Conservation (phyloP, 2,888 invertebrate genomes). For the Dasysyrphus tricinctus region DNA sequence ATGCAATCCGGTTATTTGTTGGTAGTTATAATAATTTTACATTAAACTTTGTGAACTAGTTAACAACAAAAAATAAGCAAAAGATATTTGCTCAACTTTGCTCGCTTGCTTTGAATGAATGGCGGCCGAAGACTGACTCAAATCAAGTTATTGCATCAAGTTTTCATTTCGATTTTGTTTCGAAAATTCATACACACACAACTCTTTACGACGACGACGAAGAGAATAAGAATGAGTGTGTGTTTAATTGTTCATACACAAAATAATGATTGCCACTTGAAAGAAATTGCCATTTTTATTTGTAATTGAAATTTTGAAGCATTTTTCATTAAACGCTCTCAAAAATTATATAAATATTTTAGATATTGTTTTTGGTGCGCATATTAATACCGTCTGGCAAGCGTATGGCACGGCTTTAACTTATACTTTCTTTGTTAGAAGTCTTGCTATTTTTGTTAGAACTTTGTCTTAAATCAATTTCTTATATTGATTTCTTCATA, state of each 20-base stretch:
- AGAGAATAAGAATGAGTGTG: constrained; percentile 17
- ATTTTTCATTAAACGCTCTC: no score
- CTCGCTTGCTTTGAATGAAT: constrained; percentile 58
- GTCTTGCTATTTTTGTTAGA: no score
- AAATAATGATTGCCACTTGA: constrained; percentile 11
- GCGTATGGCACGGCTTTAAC: no score
- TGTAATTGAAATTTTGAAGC: no score
- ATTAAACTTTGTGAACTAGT: constrained; percentile 1
- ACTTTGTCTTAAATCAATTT: no score
- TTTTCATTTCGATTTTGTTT: constrained; percentile 68
- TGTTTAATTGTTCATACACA: constrained; percentile 5
- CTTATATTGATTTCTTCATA: no score
- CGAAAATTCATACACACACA: constrained; percentile 6
- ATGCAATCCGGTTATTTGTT: constrained; percentile 28
- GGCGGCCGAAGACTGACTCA: constrained; percentile 71
- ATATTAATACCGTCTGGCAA: no score
- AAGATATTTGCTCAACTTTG: constrained; percentile 12
- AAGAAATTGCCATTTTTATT: background rate
- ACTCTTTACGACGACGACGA: background rate
- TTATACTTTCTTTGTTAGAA: no score
- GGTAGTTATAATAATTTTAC: background rate
- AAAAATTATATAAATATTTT: no score
- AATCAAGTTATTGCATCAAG: constrained; percentile 71
- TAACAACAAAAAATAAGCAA: background rate
- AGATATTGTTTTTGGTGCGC: no score